Base-by-base conservation (phyloP, 2,888 invertebrate species). In the Phyto melanocephala region DNA sequence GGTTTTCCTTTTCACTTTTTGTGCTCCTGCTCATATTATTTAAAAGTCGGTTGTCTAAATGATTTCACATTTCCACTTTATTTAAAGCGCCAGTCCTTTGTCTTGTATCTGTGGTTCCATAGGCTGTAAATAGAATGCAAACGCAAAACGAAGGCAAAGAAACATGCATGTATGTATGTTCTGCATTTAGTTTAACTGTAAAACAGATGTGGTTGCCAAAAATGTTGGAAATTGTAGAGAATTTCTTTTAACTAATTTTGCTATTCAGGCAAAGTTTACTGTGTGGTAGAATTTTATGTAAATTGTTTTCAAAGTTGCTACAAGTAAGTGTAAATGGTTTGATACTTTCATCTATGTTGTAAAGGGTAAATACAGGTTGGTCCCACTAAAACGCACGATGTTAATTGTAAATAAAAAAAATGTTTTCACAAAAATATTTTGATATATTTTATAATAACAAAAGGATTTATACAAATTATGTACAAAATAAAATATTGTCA, bases 51-150 rank as follows among this genome's bases (percentile, higher is more conserved):
- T 78, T 78, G 68, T 78, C 62, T 78, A 67, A 83, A 77, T 80
- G 74, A 63, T 70, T 83, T 78, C 80, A 63, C 54, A 74, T 77
- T 83, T 83, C 83, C 80, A 77, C 78, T 60, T 78, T 80, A 83
- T 70, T 83, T 63, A 71, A 52, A 24, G 3, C 17, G n/a, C 8
- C 47, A 40, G 37, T 22, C 24, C 28, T 65, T 58, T 42, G 42
- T 70, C 15, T 65, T 80, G 63, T 56, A 58, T 28, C 28, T 28
- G 3, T 28, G 3, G 28, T 28, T 28, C 28, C 3, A 28, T 28
- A 6, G 7, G 20, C 42, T 15, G 28, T 3, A 8, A 24, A 20
- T 17, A 11, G 11, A 47, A n/a, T 28, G 3, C 28, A 28, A n/a
- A 20, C 17, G 22, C 45, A n/a, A 22, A 65, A 65, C 35, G 11